Evolutionary conservation across 1,140 invertebrate genomes (phyloP), one percentile per base, ranked within the genome.

Genomic region (Psix sp.): DNA sequence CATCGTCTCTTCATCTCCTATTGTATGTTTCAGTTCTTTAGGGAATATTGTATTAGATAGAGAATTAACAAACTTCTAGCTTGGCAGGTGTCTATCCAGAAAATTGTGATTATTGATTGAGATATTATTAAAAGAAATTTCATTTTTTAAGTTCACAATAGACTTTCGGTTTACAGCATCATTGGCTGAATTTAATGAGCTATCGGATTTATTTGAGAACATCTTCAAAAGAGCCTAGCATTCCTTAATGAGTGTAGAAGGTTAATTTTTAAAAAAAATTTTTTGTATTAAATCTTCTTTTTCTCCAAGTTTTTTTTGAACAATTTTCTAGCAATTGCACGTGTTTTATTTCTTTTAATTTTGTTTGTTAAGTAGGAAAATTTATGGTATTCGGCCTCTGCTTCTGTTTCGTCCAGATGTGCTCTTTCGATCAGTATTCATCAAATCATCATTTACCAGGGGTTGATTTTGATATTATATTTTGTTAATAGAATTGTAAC

Each of bases 281-380:
- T 42, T 20, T 5, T 7, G 6, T 6, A 42, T 20, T 7, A 5
- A 42, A 5, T 20, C 11, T n/a, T 5, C 20, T 16, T 20, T 3
- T n/a, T n/a, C n/a, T n/a, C n/a, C n/a, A n/a, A n/a, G 3, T 1
- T 2, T 5, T 1, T 5, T 42, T 20, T 18, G 20, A 16, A 42
- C 3, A 20, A 3, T 20, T 42, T 42, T 42, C 20, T 42, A 1
- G 17, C 39, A 7, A 42, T 2, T 4, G 39, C 18, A 2, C 39
- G 3, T 3, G 16, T 20, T 42, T 20, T 42, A 42, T 42, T 42
- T n/a, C 39, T 18, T 4, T 10, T n/a, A n/a, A 42, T 42, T n/a
- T 20, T 18, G 16, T 42, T 42, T 10, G 1, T 7, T 2, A 20
- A 7, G 10, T 1, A 5, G 20, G 39, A 17, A 11, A 16, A 42